Base-by-base conservation (phyloP, 2,888 invertebrate genomes). In the Stenodema calcarata region DNA sequence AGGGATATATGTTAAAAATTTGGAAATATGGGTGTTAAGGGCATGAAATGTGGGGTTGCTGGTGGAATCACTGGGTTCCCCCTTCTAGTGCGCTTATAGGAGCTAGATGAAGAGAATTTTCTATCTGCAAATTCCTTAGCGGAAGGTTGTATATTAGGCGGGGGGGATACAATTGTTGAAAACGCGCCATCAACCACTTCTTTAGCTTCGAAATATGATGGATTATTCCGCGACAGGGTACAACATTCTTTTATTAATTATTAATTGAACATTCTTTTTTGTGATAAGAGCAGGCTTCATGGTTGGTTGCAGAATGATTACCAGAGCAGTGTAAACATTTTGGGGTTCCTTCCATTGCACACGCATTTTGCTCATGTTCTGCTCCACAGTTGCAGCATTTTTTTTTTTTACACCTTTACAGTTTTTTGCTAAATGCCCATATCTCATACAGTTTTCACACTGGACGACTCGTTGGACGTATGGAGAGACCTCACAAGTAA, bases 21-120 rank as follows among this genome's bases (percentile, higher is more conserved):
- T 16, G 30, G 28, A n/a, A 73, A 73, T 30, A 73, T 73, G 4
- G 30, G 28, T 16, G 28, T 1, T 30, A 28, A 16, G 2, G 73
- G 28, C 4, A 23, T 28, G 35, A 73, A 73, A 28, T 73, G n/a
- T 28, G 30, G 28, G 12, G 82, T 75, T 84, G 7, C 82, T 83
- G 75, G 87, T 86, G 42, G 88, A 88, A 7, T 54, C 85, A 82
- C 83, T 82, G 54, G 87, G 86, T 35, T 86, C 87, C 62, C 86
- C 75, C 30, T 87, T 88, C 18, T 87, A 86, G 23, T 79, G 42
- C 12, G 73, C 30, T 73, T 73, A 30, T 28, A 73, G 6, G 73
- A 73, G n/a, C 73, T 73, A 16, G 73, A 7, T 6, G 28, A 35
- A 4, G 30, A 28, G 73, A 73, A 73, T 28, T 27, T 28, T n/a